These are phyloP conservation scores for Drosophila putrida DNA, from an alignment of 2,888 invertebrate genomes.

Conservation along the genomic window DNA sequence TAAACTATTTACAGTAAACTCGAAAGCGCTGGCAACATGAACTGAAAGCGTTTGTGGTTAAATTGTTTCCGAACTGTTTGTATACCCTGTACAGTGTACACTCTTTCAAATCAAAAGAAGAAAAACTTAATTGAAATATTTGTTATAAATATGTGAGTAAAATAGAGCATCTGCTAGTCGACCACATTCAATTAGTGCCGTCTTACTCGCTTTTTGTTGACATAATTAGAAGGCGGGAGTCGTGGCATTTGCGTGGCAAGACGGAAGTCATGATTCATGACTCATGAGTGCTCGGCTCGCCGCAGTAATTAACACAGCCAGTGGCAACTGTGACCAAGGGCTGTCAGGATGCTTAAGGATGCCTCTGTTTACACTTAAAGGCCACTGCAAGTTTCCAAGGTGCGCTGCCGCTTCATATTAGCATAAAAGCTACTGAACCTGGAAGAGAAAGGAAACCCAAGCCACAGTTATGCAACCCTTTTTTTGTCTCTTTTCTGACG, in stretches of 20 bases:
- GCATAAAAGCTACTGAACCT: slow-evolving; percentile 14
- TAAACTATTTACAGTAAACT: slow-evolving; percentile 67
- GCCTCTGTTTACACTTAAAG: slow-evolving; percentile 46
- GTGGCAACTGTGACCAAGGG: slow-evolving; percentile 15
- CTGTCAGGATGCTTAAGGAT: slow-evolving; percentile 36
- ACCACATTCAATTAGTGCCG: slow-evolving; percentile 6
- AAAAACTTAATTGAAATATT: not conserved
- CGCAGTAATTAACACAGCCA: slow-evolving; percentile 77
- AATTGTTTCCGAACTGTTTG: slow-evolving; percentile 62
- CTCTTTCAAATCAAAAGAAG: not conserved
- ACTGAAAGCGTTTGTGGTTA: slow-evolving; percentile 73
- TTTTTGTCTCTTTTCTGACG: slow-evolving; percentile 52
- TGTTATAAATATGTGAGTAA: not conserved
- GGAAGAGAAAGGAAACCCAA: slow-evolving; percentile 1
- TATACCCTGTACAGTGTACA: slow-evolving; percentile 3
- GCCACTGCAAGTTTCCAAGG: slow-evolving; percentile 44
- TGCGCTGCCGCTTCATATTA: slow-evolving; percentile 27
- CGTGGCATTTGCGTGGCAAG: slow-evolving; percentile 47
- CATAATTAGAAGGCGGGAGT: slow-evolving; percentile 73
- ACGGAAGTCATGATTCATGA: slow-evolving; percentile 74
- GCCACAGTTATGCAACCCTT: slow-evolving; percentile 25
- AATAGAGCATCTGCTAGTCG: slow-evolving; percentile 26
- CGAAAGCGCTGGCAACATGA: slow-evolving; percentile 48
- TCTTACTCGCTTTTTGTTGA: slow-evolving; percentile 44
- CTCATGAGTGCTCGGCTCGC: slow-evolving; percentile 70